phyloP scores from a whole-genome alignment of 1,140 invertebrate species.

The Choristoneura fumiferana region DNA sequence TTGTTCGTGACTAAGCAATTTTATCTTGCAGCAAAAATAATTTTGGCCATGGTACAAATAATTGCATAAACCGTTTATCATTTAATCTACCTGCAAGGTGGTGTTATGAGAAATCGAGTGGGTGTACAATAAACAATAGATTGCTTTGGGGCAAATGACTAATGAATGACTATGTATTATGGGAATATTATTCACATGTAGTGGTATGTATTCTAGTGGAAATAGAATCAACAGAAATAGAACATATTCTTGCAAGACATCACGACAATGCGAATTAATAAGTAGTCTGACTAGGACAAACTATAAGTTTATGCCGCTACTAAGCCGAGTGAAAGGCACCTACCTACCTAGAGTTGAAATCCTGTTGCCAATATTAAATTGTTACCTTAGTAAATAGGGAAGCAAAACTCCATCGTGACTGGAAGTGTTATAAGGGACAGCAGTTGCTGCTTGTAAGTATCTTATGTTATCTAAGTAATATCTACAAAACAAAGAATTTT shows the following conservation, averaged over 20 bases:
- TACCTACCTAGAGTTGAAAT: neutral
- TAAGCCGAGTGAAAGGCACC: constrained; percentile 9
- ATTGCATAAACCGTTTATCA: constrained; percentile 11
- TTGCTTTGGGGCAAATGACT: no score
- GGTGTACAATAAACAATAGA: no score
- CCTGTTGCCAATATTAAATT: constrained; percentile 2
- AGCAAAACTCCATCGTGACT: constrained; percentile 11
- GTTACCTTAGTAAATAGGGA: constrained; percentile 2
- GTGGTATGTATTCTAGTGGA: no score
- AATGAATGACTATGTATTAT: no score
- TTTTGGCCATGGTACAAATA: constrained; percentile 1
- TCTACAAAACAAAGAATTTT: neutral
- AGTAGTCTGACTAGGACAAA: no score
- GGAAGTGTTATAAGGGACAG: neutral
- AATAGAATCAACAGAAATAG: no score
- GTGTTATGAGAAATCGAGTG: neutral
- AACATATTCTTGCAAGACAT: no score
- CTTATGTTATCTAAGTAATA: neutral
- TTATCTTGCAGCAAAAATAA: neutral
- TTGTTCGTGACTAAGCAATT: constrained; percentile 3
- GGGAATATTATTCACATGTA: no score
- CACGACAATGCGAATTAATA: no score
- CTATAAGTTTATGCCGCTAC: no score
- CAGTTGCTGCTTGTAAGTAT: neutral
- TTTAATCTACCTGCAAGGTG: neutral